Conservation (phyloP, 2,113 vertebrate genomes). For the Ciconia stormi region DNA sequence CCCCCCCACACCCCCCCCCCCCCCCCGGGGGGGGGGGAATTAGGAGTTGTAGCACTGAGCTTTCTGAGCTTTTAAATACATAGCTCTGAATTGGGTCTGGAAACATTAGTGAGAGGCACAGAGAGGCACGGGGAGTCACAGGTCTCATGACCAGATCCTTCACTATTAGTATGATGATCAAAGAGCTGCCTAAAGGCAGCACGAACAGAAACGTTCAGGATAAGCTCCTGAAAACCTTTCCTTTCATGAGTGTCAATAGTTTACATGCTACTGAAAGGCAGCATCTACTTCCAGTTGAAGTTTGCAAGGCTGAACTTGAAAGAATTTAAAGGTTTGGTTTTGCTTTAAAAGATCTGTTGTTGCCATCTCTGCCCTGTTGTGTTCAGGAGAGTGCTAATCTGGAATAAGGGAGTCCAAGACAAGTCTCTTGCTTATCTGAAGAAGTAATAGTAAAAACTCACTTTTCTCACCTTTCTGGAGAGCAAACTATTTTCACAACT, state of each 20-base stretch:
- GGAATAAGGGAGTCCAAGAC: not conserved
- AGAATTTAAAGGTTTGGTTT: not conserved
- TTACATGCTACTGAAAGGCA: not conserved
- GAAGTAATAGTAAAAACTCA: not conserved
- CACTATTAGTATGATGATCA: not conserved
- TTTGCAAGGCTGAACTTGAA: not conserved
- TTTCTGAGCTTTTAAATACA: not conserved
- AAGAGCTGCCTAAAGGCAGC: not conserved
- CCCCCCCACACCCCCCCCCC: no score
- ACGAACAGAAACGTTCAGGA: not conserved
- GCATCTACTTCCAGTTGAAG: not conserved
- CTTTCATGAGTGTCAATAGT: not conserved
- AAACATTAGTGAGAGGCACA: not conserved
- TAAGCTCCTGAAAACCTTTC: not conserved
- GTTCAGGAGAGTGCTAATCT: not conserved
- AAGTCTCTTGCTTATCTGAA: not conserved
- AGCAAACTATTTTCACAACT: not conserved
- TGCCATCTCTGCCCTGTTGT: not conserved
- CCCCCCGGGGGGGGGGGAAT: fast-evolving
- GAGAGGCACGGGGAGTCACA: not conserved
- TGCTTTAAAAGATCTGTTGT: not conserved
- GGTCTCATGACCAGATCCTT: not conserved
- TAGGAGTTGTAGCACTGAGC: not conserved
- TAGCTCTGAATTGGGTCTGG: not conserved
- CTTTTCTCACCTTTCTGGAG: not conserved